Evolutionary conservation across 2,888 invertebrate genomes (phyloP).

Genomic region (Rhogogaster chlorosoma): DNA sequence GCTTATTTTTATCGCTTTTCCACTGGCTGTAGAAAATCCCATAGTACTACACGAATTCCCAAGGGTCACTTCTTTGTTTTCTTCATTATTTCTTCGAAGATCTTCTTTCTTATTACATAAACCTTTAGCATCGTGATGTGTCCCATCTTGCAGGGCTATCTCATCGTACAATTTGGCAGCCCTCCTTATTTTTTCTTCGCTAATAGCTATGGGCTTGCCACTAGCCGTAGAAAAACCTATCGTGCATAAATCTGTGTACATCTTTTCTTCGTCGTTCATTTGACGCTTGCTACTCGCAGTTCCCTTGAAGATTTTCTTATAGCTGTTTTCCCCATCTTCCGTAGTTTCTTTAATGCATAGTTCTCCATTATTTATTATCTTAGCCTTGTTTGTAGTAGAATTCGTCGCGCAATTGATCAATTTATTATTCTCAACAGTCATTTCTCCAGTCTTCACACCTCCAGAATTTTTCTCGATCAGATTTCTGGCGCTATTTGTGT

Average conservation of each 20-base stretch:
- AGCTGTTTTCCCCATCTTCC: not conserved
- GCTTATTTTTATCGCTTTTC: constrained; percentile 57
- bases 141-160: not conserved
- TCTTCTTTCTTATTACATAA: not conserved
- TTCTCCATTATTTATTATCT: not conserved
- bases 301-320: not conserved
- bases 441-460: not conserved
- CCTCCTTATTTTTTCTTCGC: constrained; percentile 55
- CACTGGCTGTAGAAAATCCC: constrained; percentile 62
- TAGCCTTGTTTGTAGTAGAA: not conserved
- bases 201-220: constrained; percentile 72
- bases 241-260: not conserved
- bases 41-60: not conserved
- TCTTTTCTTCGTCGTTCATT: not conserved
- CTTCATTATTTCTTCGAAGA: not conserved
- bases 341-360: not conserved
- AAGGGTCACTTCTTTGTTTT: not conserved
- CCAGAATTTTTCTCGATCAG: not conserved
- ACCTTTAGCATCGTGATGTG: not conserved
- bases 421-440: not conserved
- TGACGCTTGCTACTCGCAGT: not conserved
- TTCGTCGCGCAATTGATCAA: not conserved
- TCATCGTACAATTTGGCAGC: constrained; percentile 52
- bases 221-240: constrained; percentile 74
- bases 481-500: not conserved